A percentile compares a stretch with the other conserved stretches of the same genome.
These are phyloP conservation scores for Ennomos erosarius DNA, from an alignment of 2,888 invertebrate species.

Conservation along the genomic window DNA sequence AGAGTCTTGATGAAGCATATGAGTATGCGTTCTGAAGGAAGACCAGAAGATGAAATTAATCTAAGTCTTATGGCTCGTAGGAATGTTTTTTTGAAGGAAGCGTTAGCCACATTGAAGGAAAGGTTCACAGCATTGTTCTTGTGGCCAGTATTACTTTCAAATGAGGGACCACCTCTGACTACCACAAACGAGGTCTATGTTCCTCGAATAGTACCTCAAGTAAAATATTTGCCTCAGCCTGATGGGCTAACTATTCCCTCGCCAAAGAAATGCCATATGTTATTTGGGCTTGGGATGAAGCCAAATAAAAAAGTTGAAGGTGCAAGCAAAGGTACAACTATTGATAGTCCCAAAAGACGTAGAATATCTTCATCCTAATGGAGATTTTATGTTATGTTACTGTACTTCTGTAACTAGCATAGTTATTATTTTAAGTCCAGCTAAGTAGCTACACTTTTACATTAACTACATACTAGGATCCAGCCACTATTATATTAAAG, in stretches of 20 bases:
- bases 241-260: conserved; percentile 2
- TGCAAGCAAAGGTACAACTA: not conserved
- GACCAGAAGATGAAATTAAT: conserved; percentile 36
- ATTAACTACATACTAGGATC: too few relatives aligned
- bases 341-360: not conserved
- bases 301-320: not conserved
- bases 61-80: conserved; percentile 47
- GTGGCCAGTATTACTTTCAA: conserved; percentile 71
- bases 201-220: not conserved
- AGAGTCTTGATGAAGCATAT: conserved; percentile 59
- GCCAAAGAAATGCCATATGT: not conserved
- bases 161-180: conserved; percentile 36
- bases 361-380: not conserved
- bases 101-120: conserved; percentile 54
- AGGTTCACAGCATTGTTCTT: conserved; percentile 63
- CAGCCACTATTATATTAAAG: too few relatives aligned
- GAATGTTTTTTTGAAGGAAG: conserved; percentile 53
- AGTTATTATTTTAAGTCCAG: too few relatives aligned
- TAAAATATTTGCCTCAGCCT: not conserved
- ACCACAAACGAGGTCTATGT: conserved; percentile 1
- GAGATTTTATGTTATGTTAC: not conserved
- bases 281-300: not conserved
- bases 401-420: not conserved
- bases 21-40: conserved; percentile 6
- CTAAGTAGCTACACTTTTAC: too few relatives aligned